Percentiles rank a stretch among this genome's conserved stretches.
Evolutionary conservation across 2,888 invertebrate species (phyloP).

Genomic region (Meghimatium bilineatum): DNA sequence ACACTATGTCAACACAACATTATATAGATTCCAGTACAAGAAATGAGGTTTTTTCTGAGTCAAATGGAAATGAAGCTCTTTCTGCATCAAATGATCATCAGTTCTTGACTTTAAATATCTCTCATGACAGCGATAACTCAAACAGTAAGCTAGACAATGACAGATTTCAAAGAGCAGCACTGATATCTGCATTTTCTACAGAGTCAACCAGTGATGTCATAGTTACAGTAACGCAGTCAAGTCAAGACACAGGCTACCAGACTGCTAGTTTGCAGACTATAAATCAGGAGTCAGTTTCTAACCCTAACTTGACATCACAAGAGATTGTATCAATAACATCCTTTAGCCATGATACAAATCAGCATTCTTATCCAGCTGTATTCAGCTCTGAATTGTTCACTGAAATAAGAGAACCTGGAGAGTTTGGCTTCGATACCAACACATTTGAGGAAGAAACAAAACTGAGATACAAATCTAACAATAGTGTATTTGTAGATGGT

Average conservation of each 20-base stretch:
- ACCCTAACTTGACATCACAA: not conserved
- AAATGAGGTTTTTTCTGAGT: too few relatives aligned
- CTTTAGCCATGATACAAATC: not conserved
- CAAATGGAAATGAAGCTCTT: not conserved
- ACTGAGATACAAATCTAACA: conserved; percentile 12
- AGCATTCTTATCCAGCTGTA: not conserved
- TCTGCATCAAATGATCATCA: conserved; percentile 6
- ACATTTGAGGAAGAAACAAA: not conserved
- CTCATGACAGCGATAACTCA: conserved; percentile 28
- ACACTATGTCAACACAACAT: conserved; percentile 7
- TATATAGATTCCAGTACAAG: not conserved
- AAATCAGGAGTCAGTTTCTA: conserved; percentile 21
- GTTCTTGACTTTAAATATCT: conserved; percentile 48
- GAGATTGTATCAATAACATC: not conserved
- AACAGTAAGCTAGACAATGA: conserved; percentile 5
- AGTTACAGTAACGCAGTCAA: conserved; percentile 50
- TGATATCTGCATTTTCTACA: conserved; percentile 15
- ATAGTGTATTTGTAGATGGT: conserved; percentile 8
- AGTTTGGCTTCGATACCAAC: not conserved
- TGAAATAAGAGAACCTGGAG: conserved; percentile 3
- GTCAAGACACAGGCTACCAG: conserved; percentile 74
- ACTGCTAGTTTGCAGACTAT: conserved; percentile 69
- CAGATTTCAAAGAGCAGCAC: not conserved
- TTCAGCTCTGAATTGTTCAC: not conserved
- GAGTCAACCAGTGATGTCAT: conserved; percentile 35